Base-by-base conservation (phyloP, 2,113 vertebrate species). In the Philantomba maxwellii region DNA sequence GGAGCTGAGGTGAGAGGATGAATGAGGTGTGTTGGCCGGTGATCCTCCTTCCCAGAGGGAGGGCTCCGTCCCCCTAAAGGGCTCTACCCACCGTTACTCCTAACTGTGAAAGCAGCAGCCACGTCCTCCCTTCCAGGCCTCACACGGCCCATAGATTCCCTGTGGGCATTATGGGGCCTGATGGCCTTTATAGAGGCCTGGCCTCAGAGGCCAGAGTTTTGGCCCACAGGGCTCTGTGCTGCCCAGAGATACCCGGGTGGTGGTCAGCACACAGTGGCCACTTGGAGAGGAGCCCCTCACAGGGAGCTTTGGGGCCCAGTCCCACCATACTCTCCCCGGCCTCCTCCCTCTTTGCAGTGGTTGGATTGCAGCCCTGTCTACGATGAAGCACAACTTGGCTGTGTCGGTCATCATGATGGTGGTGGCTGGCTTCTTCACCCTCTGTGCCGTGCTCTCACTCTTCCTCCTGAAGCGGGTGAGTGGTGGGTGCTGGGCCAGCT, bases 341-440 rank as follows among this genome's bases (percentile, higher is more conserved):
- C 53, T 33, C 57, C 25, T 64, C 60, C 16, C 36, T 28, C 33
- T 95, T 93, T 94, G 1, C 98, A 99, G 99, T 8, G 99, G 99
- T 7, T 99, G 99, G 99, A 99, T 99, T 13, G 92, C 99, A 11
- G 98, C 99, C 1, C 98, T 99, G 85, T 98, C 98, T 0, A 96
- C 99, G 89, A 73, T 99, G 73, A 0, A 39, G 1, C 6, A 2
- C 0, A 12, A 43, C 0, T 0, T 98, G 96, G 97, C 99, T 0
- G 99, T 99, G 95, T 98, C 98, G 0, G 95, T 99, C 43, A 99
- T 99, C 87, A 99, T 99, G 99, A 99, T 99, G 99, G 99, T 99
- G 81, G 99, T 99, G 96, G 99, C 99, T 3, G 98, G 98, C 0
- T 99, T 99, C 98, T 99, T 99, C 98, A 99, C 99, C 0, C 98